Conservation (phyloP, 2,797 vertebrate species). For the Botia almorhae region DNA sequence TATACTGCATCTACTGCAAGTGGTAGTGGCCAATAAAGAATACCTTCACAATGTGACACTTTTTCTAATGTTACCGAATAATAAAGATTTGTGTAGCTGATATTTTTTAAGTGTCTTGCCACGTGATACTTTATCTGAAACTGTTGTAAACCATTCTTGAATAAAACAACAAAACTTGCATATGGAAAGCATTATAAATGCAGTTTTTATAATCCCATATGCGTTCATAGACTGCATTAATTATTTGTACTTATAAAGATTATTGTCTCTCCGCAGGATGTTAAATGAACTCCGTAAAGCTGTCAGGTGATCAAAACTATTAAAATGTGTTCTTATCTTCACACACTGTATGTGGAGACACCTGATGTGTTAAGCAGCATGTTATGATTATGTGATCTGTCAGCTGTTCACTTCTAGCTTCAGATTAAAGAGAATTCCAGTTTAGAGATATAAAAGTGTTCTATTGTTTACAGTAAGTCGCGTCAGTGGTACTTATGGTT, state of each 20-base stretch:
- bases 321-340: too few relatives aligned
- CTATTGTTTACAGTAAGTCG: slow-evolving; percentile 9
- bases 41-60: background rate
- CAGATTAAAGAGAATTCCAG: background rate
- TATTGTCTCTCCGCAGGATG: background rate
- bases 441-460: background rate
- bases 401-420: background rate
- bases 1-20: background rate
- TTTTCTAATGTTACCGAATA: too few relatives aligned
- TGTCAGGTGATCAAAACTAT: background rate
- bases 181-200: too few relatives aligned
- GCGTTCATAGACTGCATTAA: background rate
- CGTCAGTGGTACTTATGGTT: background rate
- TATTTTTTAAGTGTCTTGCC: background rate
- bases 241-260: background rate
- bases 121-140: background rate
- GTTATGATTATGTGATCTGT: background rate
- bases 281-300: background rate
- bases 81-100: background rate
- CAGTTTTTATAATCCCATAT: too few relatives aligned
- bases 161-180: too few relatives aligned
- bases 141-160: background rate
- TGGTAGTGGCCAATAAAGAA: background rate
- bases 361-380: background rate
- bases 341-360: background rate